A percentile compares a stretch with the other conserved stretches of the same genome.
phyloP scores from a whole-genome alignment of 2,888 invertebrate genomes.

The Entomobrya multifasciata region DNA sequence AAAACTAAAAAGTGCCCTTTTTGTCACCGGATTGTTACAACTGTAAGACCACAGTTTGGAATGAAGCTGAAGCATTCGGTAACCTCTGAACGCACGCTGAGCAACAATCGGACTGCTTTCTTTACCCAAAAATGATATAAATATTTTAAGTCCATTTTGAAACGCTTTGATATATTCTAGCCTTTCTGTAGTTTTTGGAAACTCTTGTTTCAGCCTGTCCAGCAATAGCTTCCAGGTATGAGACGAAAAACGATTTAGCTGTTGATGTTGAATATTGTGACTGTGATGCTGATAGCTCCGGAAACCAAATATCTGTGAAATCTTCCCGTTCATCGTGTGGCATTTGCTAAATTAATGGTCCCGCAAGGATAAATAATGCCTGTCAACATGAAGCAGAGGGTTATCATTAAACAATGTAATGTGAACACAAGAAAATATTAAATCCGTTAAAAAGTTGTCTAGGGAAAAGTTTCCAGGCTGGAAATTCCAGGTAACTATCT shows the following conservation, averaged over 20 bases:
- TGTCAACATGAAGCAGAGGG: too few relatives aligned
- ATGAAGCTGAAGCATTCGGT: slow-evolving; percentile 77
- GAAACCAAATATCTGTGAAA: slow-evolving; percentile 38
- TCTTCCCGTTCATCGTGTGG: slow-evolving; percentile 44
- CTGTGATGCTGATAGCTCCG: slow-evolving; percentile 44
- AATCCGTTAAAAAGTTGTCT: too few relatives aligned
- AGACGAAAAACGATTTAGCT: slow-evolving; percentile 5
- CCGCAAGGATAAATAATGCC: too few relatives aligned
- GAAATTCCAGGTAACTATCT: too few relatives aligned
- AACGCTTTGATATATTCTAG: slow-evolving; percentile 37
- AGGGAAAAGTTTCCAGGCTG: too few relatives aligned
- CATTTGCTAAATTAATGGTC: background rate
- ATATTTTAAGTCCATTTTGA: slow-evolving; percentile 68
- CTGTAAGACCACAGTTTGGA: slow-evolving; percentile 77
- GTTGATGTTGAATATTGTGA: slow-evolving; percentile 23
- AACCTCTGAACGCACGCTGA: slow-evolving; percentile 72
- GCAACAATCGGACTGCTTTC: slow-evolving; percentile 78
- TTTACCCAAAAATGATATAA: slow-evolving; percentile 74
- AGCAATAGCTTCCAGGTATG: slow-evolving; percentile 46
- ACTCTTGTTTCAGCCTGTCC: slow-evolving; percentile 46
- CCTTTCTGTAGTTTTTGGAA: slow-evolving; percentile 35
- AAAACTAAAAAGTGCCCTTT: slow-evolving; percentile 73
- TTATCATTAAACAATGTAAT: too few relatives aligned
- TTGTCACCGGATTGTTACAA: slow-evolving; percentile 60
- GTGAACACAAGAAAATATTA: too few relatives aligned